Evolutionary conservation across 53 echinoderm and acorn worm species (phyloP), one percentile per base, ranked within the genome.

Genomic region (Echinarachnius parma): DNA sequence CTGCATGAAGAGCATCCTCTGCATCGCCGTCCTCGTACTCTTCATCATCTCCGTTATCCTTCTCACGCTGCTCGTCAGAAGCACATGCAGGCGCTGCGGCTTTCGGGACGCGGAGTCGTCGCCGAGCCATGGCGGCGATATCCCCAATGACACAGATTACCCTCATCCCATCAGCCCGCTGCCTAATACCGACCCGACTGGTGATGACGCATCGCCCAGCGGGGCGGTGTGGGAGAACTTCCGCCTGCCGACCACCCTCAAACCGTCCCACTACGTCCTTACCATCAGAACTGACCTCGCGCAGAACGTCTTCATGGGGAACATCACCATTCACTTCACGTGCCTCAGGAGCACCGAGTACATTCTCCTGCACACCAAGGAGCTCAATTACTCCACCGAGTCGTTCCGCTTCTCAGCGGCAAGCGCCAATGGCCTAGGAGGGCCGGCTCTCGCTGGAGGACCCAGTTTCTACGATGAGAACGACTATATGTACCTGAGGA

Each of bases 281-380:
- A 80, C 67, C 62, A 47, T 93, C 31, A 64, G 71, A 58, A 79
- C 80, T 56, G 80, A 82, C 66, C 78, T 93, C 30, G 71, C 67
- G 46, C 64, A 75, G 39, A 62, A 80, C 48, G 45, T 58, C 48
- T 93, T 89, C 56, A 58, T 64, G 31, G 93, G 93, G 46, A 81
- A 82, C 46, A 77, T 89, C 45, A 61, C 54, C 28, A 89, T 93
- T 30, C 53, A 63, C 24, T 86, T 93, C 50, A 42, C 29, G 26
- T 93, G 93, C 62, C 34, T 64, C 48, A 44, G 60, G 31, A 34
- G 76, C 21, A 93, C 93, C 22, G 70, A 86, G 13, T 66, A 78
- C 45, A 83, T 93, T 27, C 53, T 93, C 45, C 63, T 93, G 5
- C 93, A 93, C 74, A 81, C 75, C 33, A 61, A 80, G 26, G 86